These are phyloP conservation scores for Chaenogobius annularis DNA, from an alignment of 2,113 vertebrate species.

Conservation along the genomic window DNA sequence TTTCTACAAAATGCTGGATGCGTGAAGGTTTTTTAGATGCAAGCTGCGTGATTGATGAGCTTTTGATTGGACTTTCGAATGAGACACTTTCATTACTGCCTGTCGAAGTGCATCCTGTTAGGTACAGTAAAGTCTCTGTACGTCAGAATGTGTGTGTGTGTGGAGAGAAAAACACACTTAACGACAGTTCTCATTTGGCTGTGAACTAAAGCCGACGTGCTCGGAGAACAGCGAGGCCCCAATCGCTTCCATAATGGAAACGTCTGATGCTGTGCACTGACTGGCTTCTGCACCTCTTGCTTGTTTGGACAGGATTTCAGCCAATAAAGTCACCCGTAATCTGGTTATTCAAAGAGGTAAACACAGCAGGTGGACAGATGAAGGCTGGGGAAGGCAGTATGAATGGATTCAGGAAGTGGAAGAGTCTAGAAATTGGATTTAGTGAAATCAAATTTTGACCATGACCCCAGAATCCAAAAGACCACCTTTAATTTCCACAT, in stretches of 20 bases:
- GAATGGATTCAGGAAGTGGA: not conserved
- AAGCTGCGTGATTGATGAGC: conserved; percentile 69
- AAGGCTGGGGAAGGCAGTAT: conserved; percentile 1
- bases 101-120: conserved; percentile 73
- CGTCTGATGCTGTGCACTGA: conserved; percentile 37
- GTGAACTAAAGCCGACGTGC: conserved; percentile 39
- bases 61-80: conserved; percentile 76
- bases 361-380: conserved; percentile 29
- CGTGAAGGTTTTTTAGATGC: conserved; percentile 56
- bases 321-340: conserved; percentile 43
- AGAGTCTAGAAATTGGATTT: not conserved
- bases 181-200: conserved; percentile 68
- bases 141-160: conserved; percentile 18
- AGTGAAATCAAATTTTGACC: not conserved
- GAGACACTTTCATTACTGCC: conserved; percentile 78
- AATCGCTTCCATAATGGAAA: conserved; percentile 48
- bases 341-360: conserved; percentile 52
- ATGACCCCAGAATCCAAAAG: not conserved
- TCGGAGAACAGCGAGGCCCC: conserved; percentile 45
- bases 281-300: conserved; percentile 35
- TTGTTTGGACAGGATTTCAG: conserved; percentile 37
- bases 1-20: conserved; percentile 15
- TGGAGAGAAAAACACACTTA: conserved; percentile 53
- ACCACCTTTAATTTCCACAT: not conserved
- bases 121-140: conserved; percentile 57